Evolutionary conservation across 2,113 vertebrate genomes (phyloP), one percentile per base, ranked within the genome.

Genomic region (Corythoichthys haematopterus): DNA sequence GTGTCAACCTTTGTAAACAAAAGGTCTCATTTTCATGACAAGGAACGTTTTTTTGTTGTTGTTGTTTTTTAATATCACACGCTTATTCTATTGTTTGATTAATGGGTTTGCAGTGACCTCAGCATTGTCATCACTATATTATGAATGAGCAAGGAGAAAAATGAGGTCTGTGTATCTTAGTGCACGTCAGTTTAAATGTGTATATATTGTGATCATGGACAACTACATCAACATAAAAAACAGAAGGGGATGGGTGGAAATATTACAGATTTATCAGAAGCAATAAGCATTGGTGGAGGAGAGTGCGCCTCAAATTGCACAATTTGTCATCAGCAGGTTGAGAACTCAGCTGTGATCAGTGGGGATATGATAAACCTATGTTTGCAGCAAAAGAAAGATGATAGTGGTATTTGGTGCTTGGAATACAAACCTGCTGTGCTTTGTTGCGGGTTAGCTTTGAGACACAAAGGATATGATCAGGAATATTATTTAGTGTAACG

Each of bases 181-280:
- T 74, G 78, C 51, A 46, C 0, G 43, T 33, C n/a, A 20, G 10
- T 36, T 16, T 53, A 45, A 20, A 4, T 20, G 56, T 60, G 69
- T 76, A 67, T 68, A 57, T 64, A 67, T 16, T 4, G 2, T 3
- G 64, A 38, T 60, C 50, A 1, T 0, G 9, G 37, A 50, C 1
- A 3, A 71, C 57, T 16, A 55, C 43, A 8, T 38, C 20, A 15
- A 64, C 73, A 80, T 81, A 78, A 56, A n/a, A 76, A 33, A 71
- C 71, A 75, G 80, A 86, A 90, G 83, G 81, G 77, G 75, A 87
- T 64, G 43, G 81, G 83, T 82, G 83, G 80, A 88, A 88, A 86
- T 87, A 85, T 88, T 81, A 76, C 79, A 55, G 72, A 72, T 89
- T 86, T 89, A 90, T 86, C 86, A 82, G 77, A 86, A 87, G 86